These are phyloP conservation scores for Vidua chalybeata DNA, from an alignment of 2,113 vertebrate genomes.

Conservation along the genomic window DNA sequence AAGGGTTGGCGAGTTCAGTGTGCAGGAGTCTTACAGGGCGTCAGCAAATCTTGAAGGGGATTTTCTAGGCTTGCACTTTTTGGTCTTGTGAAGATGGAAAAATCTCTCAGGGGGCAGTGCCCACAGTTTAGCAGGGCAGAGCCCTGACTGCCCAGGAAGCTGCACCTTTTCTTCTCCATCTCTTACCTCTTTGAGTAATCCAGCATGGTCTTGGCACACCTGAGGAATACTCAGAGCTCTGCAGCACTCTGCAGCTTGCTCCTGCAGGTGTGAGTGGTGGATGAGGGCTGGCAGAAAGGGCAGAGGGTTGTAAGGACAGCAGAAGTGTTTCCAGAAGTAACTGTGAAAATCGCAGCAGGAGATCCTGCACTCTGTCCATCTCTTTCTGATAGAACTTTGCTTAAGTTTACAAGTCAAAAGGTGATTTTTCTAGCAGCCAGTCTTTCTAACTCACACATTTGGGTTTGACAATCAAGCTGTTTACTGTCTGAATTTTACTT, in stretches of 20 bases:
- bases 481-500: constrained; percentile 50
- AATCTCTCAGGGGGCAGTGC: not conserved
- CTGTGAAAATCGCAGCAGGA: not conserved
- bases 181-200: not conserved
- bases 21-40: not conserved
- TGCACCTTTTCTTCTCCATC: not conserved
- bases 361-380: not conserved
- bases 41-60: not conserved
- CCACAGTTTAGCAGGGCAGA: not conserved
- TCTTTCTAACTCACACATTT: constrained; percentile 24
- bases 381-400: constrained; percentile 12
- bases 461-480: constrained; percentile 38
- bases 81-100: not conserved
- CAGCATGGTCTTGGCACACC: not conserved
- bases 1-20: accelerated
- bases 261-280: not conserved
- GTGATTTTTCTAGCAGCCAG: constrained; percentile 27
- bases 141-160: not conserved
- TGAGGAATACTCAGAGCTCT: not conserved
- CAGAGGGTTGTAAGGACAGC: not conserved
- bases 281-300: not conserved
- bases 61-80: not conserved
- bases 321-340: not conserved
- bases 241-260: not conserved
- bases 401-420: constrained; percentile 35